These are phyloP conservation scores for Habrosyne pyritoides DNA, from an alignment of 2,888 invertebrate species.

Conservation along the genomic window DNA sequence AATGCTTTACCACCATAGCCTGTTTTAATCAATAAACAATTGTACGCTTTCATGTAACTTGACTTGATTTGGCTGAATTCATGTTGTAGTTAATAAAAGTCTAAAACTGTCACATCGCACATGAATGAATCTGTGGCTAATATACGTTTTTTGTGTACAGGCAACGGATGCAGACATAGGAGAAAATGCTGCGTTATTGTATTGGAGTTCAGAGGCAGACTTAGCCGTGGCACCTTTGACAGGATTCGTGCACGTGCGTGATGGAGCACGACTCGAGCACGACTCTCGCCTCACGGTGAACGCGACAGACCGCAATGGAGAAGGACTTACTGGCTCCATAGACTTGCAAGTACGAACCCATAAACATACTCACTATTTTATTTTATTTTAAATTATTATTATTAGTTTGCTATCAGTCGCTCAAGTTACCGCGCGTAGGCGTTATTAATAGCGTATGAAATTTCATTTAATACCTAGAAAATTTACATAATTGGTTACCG, in stretches of 20 bases:
- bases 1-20: background rate
- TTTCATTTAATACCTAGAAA: too few relatives aligned
- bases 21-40: too few relatives aligned
- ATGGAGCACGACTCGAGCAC: conserved; percentile 58
- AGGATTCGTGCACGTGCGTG: conserved; percentile 82
- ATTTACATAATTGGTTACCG: too few relatives aligned
- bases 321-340: conserved; percentile 60
- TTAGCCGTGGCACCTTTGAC: conserved; percentile 82
- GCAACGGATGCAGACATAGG: conserved; percentile 84
- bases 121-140: background rate
- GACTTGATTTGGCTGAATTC: too few relatives aligned
- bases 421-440: background rate
- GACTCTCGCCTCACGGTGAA: conserved; percentile 53
- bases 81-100: background rate
- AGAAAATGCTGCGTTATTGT: conserved; percentile 74
- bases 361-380: background rate
- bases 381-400: background rate
- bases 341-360: conserved; percentile 58
- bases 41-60: too few relatives aligned
- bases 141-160: conserved; percentile 40
- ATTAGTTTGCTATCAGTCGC: background rate
- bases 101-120: background rate
- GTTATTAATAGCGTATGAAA: too few relatives aligned
- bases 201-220: conserved; percentile 62
- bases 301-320: conserved; percentile 72